Percentiles rank a stretch among this genome's conserved stretches.
Evolutionary conservation across 2,797 vertebrate genomes (phyloP).

Genomic region (Notolepis coatsorum): DNA sequence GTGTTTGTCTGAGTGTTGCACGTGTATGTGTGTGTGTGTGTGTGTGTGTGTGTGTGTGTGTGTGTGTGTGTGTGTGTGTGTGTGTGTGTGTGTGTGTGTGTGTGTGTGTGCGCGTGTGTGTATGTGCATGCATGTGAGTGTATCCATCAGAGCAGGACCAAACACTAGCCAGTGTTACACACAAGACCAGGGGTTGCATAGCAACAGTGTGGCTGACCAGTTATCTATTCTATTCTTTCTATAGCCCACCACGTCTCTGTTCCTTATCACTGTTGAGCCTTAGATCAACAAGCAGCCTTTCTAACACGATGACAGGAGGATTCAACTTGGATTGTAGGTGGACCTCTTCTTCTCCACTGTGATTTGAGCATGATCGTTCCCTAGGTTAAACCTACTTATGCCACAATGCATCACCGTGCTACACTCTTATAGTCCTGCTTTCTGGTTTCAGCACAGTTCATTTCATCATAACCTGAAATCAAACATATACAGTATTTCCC

Average conservation of each 20-base stretch:
- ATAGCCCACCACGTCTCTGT: constrained; percentile 61
- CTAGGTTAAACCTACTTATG: constrained; percentile 18
- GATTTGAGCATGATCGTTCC: not conserved
- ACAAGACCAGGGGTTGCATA: constrained; percentile 81
- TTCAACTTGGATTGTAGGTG: constrained; percentile 21
- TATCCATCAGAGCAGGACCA: constrained; percentile 65
- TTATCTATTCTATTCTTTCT: constrained; percentile 71
- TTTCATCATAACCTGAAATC: too few relatives aligned
- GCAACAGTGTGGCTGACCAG: constrained; percentile 84
- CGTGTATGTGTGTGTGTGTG: constrained; percentile 38
- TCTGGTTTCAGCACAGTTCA: constrained; percentile 11
- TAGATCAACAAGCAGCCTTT: constrained; percentile 44
- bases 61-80: constrained; percentile 17
- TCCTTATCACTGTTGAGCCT: constrained; percentile 58
- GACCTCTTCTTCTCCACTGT: not conserved
- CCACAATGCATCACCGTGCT: constrained; percentile 4
- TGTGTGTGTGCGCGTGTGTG: constrained; percentile 6
- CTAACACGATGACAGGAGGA: constrained; percentile 32
- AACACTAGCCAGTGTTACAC: constrained; percentile 66
- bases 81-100: not conserved
- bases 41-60: constrained; percentile 34
- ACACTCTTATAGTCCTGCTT: not conserved
- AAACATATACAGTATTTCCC: constrained; percentile 19
- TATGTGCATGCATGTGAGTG: constrained; percentile 40
- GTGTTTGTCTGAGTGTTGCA: not conserved